These are phyloP conservation scores for Phyllotreta striolata DNA, from an alignment of 2,888 invertebrate genomes.

Conservation along the genomic window DNA sequence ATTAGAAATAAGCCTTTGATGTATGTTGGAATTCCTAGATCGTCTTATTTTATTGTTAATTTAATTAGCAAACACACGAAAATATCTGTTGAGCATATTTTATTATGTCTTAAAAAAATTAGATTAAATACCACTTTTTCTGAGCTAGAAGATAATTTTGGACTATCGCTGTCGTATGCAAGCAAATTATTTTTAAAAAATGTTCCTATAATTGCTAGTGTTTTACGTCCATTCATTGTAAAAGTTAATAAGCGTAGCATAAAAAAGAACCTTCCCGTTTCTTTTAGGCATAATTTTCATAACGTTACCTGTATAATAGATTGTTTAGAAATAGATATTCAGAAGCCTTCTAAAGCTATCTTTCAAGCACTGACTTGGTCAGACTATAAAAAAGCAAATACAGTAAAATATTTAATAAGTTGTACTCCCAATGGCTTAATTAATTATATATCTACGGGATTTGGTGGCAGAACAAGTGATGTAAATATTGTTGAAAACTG, in stretches of 20 bases:
- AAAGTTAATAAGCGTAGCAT: not conserved
- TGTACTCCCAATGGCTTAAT: constrained; percentile 45
- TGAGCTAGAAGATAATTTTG: constrained; percentile 27
- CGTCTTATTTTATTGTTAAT: too few relatives aligned
- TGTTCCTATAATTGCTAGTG: constrained; percentile 21
- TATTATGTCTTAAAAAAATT: too few relatives aligned
- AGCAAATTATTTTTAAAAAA: constrained; percentile 30
- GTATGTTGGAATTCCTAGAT: too few relatives aligned
- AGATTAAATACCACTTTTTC: constrained; percentile 16
- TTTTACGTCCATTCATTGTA: constrained; percentile 19
- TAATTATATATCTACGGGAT: constrained; percentile 40
- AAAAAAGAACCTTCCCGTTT: constrained; percentile 6
- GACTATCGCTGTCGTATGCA: constrained; percentile 13
- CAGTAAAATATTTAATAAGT: constrained; percentile 43
- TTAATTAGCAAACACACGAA: too few relatives aligned
- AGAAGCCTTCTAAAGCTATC: constrained; percentile 35
- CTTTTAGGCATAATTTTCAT: constrained; percentile 27
- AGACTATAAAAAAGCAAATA: constrained; percentile 47
- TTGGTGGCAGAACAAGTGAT: constrained; percentile 40
- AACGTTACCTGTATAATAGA: constrained; percentile 33
- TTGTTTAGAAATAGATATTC: constrained; percentile 36
- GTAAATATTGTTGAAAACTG: constrained; percentile 37
- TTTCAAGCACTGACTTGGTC: constrained; percentile 44
- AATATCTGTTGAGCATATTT: too few relatives aligned
- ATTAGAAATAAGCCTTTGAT: too few relatives aligned